phyloP scores from a whole-genome alignment of 2,113 vertebrate species.

The Gobiocypris rarus region DNA sequence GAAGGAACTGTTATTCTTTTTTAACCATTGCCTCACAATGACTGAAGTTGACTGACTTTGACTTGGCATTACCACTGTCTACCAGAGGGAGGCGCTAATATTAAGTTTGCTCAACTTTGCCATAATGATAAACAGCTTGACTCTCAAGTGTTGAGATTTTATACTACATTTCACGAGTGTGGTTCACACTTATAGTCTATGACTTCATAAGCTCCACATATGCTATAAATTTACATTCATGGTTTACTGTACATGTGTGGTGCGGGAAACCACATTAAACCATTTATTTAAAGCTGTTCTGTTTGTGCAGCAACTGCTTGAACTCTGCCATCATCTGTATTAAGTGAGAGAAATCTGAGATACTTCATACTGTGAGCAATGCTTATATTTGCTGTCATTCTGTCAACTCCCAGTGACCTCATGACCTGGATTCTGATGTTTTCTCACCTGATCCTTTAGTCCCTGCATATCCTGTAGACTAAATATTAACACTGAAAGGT shows the following conservation, averaged over 20 bases:
- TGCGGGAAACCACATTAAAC: not conserved
- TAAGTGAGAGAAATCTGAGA: not conserved
- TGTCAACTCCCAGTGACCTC: not conserved
- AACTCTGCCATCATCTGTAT: not conserved
- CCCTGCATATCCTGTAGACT: not conserved
- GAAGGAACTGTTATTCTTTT: no score
- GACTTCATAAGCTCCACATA: not conserved
- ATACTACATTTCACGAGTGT: not conserved
- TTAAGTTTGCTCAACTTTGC: not conserved
- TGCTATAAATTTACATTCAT: not conserved
- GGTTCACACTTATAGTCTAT: not conserved
- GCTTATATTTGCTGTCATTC: conserved; percentile 13
- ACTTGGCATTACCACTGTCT: conserved; percentile 22
- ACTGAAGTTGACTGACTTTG: no score
- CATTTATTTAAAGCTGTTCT: not conserved
- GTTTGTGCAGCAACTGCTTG: not conserved
- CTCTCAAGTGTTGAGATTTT: not conserved
- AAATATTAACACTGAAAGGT: not conserved
- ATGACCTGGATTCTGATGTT: conserved; percentile 2
- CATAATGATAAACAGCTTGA: not conserved
- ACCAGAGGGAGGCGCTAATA: conserved; percentile 47
- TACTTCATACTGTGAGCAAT: conserved; percentile 9
- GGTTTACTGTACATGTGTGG: not conserved
- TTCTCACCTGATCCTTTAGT: conserved; percentile 1
- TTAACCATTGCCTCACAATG: no score